A percentile compares a stretch with the other conserved stretches of the same genome.
phyloP scores from a whole-genome alignment of 1,140 invertebrate species.

The Hestina assimilis region DNA sequence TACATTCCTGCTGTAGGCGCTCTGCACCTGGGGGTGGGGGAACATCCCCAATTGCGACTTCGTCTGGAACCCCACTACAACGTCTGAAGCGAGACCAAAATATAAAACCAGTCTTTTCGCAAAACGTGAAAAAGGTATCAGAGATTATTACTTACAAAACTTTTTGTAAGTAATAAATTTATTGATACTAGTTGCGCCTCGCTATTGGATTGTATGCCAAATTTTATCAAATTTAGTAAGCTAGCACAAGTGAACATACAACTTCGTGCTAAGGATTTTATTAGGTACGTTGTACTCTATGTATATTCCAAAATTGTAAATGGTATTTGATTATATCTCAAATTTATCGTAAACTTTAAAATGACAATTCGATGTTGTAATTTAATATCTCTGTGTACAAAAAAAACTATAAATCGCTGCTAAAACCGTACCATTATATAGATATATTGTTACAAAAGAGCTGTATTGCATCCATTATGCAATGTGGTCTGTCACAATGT shows the following conservation, averaged over 20 bases:
- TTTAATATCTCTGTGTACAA: slow-evolving; percentile 19
- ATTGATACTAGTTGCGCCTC: too few relatives aligned
- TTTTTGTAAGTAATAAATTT: background rate
- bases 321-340: background rate
- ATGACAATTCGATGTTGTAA: slow-evolving; percentile 15
- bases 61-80: background rate
- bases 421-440: slow-evolving; percentile 45
- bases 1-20: slow-evolving; percentile 40
- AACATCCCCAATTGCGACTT: background rate
- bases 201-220: too few relatives aligned
- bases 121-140: too few relatives aligned
- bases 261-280: too few relatives aligned
- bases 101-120: too few relatives aligned
- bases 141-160: too few relatives aligned
- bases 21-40: too few relatives aligned
- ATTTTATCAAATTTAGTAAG: background rate
- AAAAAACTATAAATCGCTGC: slow-evolving; percentile 39
- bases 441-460: slow-evolving; percentile 24
- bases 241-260: too few relatives aligned
- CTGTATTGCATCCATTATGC: slow-evolving; percentile 44
- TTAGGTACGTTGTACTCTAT: too few relatives aligned
- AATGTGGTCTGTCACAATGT: slow-evolving; percentile 48
- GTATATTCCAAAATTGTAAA: background rate
- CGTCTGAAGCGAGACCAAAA: background rate
- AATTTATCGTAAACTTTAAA: background rate